Evolutionary conservation across 2,113 vertebrate genomes (phyloP).

Genomic region (Nothoprocta pentlandii): DNA sequence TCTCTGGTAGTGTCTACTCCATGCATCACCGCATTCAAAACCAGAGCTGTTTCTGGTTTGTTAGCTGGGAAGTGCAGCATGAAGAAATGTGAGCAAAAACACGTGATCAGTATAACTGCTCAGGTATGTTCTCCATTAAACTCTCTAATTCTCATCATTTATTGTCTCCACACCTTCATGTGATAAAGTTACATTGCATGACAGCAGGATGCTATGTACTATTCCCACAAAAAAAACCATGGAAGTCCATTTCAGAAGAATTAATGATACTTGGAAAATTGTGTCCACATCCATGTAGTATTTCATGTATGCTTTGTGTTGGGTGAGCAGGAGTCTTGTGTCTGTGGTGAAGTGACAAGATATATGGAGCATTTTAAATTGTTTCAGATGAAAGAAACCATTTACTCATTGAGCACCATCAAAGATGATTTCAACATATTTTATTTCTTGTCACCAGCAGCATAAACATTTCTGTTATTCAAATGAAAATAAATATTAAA

Average conservation of each 20-base stretch:
- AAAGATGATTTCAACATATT: neutral
- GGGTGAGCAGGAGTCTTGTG: neutral
- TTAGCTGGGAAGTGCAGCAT: neutral
- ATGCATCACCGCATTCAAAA: neutral
- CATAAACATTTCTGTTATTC: neutral
- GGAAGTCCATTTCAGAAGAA: neutral
- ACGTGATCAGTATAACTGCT: neutral
- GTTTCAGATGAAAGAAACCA: neutral
- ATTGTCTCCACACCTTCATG: neutral
- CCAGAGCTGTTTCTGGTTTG: neutral
- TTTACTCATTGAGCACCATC: neutral
- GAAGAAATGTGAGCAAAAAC: neutral
- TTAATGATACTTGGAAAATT: neutral
- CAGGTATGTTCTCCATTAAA: neutral
- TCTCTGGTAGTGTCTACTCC: neutral
- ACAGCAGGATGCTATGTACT: neutral
- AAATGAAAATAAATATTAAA: neutral
- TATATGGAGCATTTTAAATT: neutral
- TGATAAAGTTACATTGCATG: neutral
- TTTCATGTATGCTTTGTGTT: neutral
- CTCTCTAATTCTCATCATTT: neutral
- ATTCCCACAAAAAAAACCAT: neutral
- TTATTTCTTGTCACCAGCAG: neutral
- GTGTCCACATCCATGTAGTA: neutral
- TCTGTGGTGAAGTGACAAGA: neutral